Evolutionary conservation across 1,140 invertebrate species (phyloP), one percentile per base, ranked within the genome.

Genomic region (Tetragnatha versicolor): DNA sequence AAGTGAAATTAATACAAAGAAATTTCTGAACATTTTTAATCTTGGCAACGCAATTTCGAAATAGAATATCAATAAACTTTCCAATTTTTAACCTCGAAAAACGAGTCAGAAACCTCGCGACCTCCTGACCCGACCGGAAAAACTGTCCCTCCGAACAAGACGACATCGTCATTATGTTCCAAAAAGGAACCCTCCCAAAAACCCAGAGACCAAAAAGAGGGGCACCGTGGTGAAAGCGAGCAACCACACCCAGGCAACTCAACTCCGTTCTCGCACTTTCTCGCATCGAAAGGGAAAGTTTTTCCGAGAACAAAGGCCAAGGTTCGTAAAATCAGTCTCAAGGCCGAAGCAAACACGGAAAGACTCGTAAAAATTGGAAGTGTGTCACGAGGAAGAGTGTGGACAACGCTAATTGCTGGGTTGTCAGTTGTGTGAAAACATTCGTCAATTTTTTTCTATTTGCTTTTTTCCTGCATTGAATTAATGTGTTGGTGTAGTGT

Each of bases 241-340:
- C 20, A 22, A 22, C 10, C n/a, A 6, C 7, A 25, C 49, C 17
- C 20, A 51, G 2, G n/a, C n/a, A n/a, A 1, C 20, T 29, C 51
- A 29, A 27, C 27, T 55, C n/a, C 7, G 17, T 29, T 55, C 51
- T 55, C 51, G 22, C 25, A 12, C 27, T 29, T 27, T 10, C 49
- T 20, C n/a, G n/a, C 33, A 31, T 10, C n/a, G 55, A 58, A 14
- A 37, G 58, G 58, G 33, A 58, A 58, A 58, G 55, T 31, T 31
- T 7, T 10, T 20, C 29, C 22, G 14, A n/a, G 22, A 61, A 61
- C 58, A 61, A 61, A 61, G 58, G 58, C 58, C 58, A 61, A 61
- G 58, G 58, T 37, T 61, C 37, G 20, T 31, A 10, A 51, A n/a
- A 51, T 22, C 17, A 17, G 49, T 29, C 51, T 55, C 51, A 55